Percentiles rank a stretch among this genome's conserved stretches.
These are phyloP conservation scores for Dichetophora obliterata DNA, from an alignment of 2,888 invertebrate species.

Conservation along the genomic window DNA sequence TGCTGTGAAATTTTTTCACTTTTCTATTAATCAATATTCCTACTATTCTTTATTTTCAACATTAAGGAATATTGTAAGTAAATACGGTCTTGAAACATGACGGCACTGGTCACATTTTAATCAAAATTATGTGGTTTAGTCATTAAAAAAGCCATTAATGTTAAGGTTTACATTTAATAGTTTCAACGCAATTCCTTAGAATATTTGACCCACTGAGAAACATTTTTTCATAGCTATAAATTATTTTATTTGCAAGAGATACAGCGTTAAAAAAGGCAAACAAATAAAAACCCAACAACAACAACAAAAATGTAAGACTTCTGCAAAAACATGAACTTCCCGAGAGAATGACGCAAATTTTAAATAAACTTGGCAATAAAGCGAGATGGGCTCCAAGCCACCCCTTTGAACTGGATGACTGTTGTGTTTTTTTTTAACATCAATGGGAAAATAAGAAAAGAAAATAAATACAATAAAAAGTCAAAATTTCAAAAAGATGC, in stretches of 20 bases:
- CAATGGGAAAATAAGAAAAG: slow-evolving; percentile 44
- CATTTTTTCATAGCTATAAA: slow-evolving; percentile 44
- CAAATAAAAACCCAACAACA: slow-evolving; percentile 36
- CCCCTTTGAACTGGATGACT: not conserved
- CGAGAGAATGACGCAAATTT: slow-evolving; percentile 64
- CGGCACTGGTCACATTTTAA: too few species aligned
- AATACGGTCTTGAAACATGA: too few species aligned
- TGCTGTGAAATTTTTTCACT: too few species aligned
- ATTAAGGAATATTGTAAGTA: too few species aligned
- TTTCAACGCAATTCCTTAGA: too few species aligned
- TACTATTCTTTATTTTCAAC: too few species aligned
- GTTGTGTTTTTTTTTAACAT: not conserved
- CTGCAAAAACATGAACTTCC: slow-evolving; percentile 63
- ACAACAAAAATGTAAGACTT: slow-evolving; percentile 25
- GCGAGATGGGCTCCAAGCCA: not conserved
- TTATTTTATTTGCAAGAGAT: slow-evolving; percentile 39
- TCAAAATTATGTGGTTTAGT: too few species aligned
- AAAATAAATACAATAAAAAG: slow-evolving; percentile 42
- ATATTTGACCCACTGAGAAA: not conserved
- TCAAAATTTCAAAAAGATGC: slow-evolving; percentile 53
- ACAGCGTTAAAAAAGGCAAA: slow-evolving; percentile 43
- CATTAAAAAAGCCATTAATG: too few species aligned
- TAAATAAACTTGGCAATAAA: slow-evolving; percentile 51
- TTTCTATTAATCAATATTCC: too few species aligned
- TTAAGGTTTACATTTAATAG: too few species aligned